Base-by-base conservation (phyloP, 1,140 invertebrate species). In the Drosophila seguyi region DNA sequence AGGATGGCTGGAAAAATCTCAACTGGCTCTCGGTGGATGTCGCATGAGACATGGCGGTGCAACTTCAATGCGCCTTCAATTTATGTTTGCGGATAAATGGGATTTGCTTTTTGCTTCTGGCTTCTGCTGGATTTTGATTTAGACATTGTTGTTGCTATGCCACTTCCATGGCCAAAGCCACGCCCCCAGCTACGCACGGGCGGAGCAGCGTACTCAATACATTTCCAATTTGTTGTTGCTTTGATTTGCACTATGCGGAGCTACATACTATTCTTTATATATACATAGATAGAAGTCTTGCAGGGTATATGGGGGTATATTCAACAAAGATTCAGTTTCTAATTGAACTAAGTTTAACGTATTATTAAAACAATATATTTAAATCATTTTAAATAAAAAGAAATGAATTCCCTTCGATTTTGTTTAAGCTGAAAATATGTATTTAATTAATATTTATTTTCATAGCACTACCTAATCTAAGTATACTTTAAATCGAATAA, bases 71-170 rank as follows among this genome's bases (percentile, higher is more conserved):
- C 76, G 80, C 65, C 84, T 87, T 90, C 85, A 90, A 90, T 90
- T 90, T 90, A 90, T 90, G 85, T 88, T 90, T 90, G 85, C 85
- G 85, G 86, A 90, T 90, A 85, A 90, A 90, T 90, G 77, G 85
- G 85, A 90, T 90, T 90, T 90, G 81, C 72, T 80, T 86, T 79
- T 67, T 75, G 75, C 75, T 72, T 69, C 79, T 78, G 66, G 75
- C 75, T 79, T 79, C 66, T 58, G 67, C 45, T 72, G 65, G 74
- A 62, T 75, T 79, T 69, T 85, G 81, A 85, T 85, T 85, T 85
- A 81, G 81, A 69, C 68, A 84, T 85, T 84, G 81, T 79, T 79
- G 68, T 65, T 73, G 44, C 27, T 57, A 25, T 53, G 7, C 31
- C 50, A 20, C 18, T 53, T 34, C 31, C 18, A 36, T 14, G 14